Conservation (phyloP, 2,888 invertebrate genomes). For the Euplexia lucipara region DNA sequence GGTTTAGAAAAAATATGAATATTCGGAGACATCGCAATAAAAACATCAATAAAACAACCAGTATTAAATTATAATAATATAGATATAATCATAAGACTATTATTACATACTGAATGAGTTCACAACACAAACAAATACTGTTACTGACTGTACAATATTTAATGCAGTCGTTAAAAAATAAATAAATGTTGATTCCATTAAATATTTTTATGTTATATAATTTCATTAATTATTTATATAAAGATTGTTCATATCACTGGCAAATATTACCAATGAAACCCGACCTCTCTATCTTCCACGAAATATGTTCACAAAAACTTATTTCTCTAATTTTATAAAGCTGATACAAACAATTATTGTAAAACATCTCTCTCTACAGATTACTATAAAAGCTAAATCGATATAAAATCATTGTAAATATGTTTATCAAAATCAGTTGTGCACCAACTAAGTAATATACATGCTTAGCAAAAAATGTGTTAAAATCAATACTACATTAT, state of each 20-base stretch:
- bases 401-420: constrained; percentile 80
- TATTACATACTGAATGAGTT: constrained; percentile 59
- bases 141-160: constrained; percentile 65
- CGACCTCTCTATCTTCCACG: constrained; percentile 5
- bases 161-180: constrained; percentile 57
- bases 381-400: constrained; percentile 65
- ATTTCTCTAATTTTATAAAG: constrained; percentile 47
- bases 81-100: constrained; percentile 39
- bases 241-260: constrained; percentile 16
- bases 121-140: constrained; percentile 77
- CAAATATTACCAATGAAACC: constrained; percentile 9
- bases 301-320: constrained; percentile 44
- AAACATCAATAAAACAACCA: constrained; percentile 16
- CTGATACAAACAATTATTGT: constrained; percentile 61
- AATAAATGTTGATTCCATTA: constrained; percentile 59
- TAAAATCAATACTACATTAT: constrained; percentile 80
- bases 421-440: constrained; percentile 69
- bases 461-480: constrained; percentile 80
- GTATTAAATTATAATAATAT: constrained; percentile 24
- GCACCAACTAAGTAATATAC: constrained; percentile 66
- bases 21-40: constrained; percentile 16
- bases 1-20: constrained; percentile 19
- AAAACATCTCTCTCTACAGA: constrained; percentile 54
- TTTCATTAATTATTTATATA: constrained; percentile 17
- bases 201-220: constrained; percentile 32